Percentiles rank a stretch among this genome's conserved stretches.
These are phyloP conservation scores for Pollenia amentaria DNA, from an alignment of 2,888 invertebrate genomes.

Conservation along the genomic window DNA sequence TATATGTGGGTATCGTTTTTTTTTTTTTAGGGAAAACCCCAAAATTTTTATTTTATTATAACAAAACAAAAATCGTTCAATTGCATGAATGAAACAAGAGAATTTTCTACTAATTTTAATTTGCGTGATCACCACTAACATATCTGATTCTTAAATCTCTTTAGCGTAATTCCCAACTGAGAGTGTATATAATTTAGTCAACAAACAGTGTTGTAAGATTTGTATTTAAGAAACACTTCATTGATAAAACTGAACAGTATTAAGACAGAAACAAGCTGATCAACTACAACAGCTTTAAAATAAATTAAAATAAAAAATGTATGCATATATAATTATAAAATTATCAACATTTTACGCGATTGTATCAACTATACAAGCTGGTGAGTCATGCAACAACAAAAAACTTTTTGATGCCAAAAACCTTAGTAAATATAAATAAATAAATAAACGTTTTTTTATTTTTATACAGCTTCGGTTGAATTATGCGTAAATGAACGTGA, in stretches of 20 bases:
- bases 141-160: background rate
- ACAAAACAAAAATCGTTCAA: no score
- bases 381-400: slow-evolving; percentile 36
- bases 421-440: background rate
- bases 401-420: background rate
- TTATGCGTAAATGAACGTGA: background rate
- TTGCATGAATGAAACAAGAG: no score
- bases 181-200: background rate
- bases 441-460: background rate
- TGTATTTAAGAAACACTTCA: slow-evolving; percentile 40
- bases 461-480: background rate
- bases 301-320: slow-evolving; percentile 21
- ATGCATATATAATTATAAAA: slow-evolving; percentile 30
- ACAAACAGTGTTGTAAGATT: background rate
- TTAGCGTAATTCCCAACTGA: background rate
- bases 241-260: slow-evolving; percentile 29
- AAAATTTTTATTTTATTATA: no score
- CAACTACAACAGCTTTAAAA: slow-evolving; percentile 26
- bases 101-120: no score
- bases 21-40: no score
- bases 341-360: background rate
- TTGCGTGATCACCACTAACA: no score
- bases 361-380: slow-evolving; percentile 38
- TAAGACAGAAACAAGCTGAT: background rate
- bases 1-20: no score